Conservation (phyloP, 2,888 invertebrate genomes). For the Ichneumon xanthorius region DNA sequence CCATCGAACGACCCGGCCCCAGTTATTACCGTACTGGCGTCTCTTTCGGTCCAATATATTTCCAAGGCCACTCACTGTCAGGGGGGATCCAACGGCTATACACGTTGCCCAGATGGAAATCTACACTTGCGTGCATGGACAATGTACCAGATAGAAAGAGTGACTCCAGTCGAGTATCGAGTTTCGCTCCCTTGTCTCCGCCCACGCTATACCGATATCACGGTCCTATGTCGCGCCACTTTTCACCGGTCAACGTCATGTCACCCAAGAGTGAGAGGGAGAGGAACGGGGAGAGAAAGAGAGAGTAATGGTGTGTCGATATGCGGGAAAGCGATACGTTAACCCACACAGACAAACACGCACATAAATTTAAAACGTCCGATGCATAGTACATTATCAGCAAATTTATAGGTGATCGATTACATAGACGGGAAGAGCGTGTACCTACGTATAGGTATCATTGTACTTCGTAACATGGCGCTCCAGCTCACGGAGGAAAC, state of each 20-base stretch:
- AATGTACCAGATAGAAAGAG: conserved; percentile 34
- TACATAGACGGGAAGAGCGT: conserved; percentile 1
- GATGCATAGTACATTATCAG: conserved; percentile 35
- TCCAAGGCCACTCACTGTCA: conserved; percentile 2
- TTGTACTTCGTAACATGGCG: conserved; percentile 11
- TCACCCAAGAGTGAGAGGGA: conserved; percentile 19
- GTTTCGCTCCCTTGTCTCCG: conserved; percentile 44
- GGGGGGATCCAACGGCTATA: not conserved
- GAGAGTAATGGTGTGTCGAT: conserved; percentile 18
- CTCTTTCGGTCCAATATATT: conserved; percentile 12
- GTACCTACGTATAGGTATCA: not conserved
- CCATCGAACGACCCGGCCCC: not conserved
- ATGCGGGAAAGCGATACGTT: not conserved
- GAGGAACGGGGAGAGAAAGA: not conserved
- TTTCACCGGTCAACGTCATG: conserved; percentile 58
- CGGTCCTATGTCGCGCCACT: conserved; percentile 17
- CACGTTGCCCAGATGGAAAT: not conserved
- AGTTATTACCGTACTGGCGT: conserved; percentile 6
- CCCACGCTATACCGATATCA: conserved; percentile 37
- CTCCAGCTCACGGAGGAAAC: not conserved
- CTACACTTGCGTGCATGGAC: not conserved
- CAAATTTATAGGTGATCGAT: conserved; percentile 30
- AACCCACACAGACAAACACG: not conserved
- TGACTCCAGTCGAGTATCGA: conserved; percentile 43
- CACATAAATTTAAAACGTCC: not conserved